Base-by-base conservation (phyloP, 1,140 invertebrate genomes). In the Saccostrea glomerata region DNA sequence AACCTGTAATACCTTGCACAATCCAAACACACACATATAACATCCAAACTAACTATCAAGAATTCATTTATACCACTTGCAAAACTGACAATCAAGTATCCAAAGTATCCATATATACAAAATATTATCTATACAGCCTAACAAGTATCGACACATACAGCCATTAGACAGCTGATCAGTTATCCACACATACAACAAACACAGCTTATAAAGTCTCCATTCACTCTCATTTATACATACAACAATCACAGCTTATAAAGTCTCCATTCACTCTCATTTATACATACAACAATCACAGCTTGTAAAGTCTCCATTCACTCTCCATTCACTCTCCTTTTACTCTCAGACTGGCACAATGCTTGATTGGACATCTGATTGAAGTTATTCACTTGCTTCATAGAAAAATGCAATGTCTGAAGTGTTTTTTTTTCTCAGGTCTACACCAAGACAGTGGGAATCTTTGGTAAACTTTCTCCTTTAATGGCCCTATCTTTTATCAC, bases 301-400 rank as follows among this genome's bases (percentile, higher is more conserved):
- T 36, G 2, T 36, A 6, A 25, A 23, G n/a, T 13, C 7, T 25
- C 15, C 70, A 25, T 13, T 13, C 2, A 47, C n/a, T n/a, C n/a
- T n/a, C n/a, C n/a, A n/a, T n/a, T n/a, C 25, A 30, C 7, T 73
- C 11, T 77, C 70, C 15, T 30, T 77, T 25, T 30, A 25, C 13
- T 77, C 25, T 30, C 25, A 77, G 70, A 77, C 70, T 77, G 70
- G 70, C 70, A 77, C 25, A 77, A 77, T 30, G 23, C 25, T 77
- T 77, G 70, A 77, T 77, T 77, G 70, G 70, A 77, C 23, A 77
- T 30, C 23, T 77, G 70, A 77, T 77, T 77, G 30, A 77, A 77
- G 70, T 77, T 9, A 25, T 77, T 77, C 25, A 77, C 70, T 77
- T 77, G 70, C 30, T 17, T 30, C 70, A 77, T 17, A 66, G 20